Evolutionary conservation across 2,888 invertebrate genomes (phyloP), one percentile per base, ranked within the genome.

Genomic region (Opisthograptis luteolata): DNA sequence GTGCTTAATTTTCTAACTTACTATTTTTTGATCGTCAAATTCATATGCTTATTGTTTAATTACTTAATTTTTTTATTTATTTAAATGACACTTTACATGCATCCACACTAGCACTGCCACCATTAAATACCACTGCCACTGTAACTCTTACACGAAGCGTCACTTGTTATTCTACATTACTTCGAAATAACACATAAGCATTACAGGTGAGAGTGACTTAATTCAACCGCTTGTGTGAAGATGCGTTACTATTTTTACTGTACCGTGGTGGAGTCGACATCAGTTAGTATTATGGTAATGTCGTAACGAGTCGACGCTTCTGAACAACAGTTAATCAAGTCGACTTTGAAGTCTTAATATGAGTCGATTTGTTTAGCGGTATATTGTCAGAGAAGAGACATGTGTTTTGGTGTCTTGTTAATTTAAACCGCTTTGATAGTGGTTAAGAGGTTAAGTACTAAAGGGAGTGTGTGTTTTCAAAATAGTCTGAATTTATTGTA

Each of bases 231-330:
- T 6, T 14, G 15, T 31, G 13, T 17, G 32, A 15, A 36, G 4
- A 5, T 31, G 1, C 24, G 9, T 10, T 50, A 50, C 50, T 44
- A 40, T 5, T 15, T 7, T 0, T 6, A 42, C 2, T 62, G 63
- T 63, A 54, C 14, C 20, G 27, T 19, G 37, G 22, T 73, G 65
- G 67, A 72, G 66, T 57, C 67, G 70, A 80, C 79, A 78, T 76
- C 78, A 76, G 74, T 72, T 68, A 73, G 75, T 70, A 77, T 81
- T 82, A 84, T 83, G 84, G 57, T 73, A 82, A 77, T 78, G 55
- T 47, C 42, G 62, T 70, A 68, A 72, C 68, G 66, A 70, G 62
- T 66, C 66, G 67, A 64, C 72, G 66, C 66, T 68, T 66, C 68
- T 58, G 61, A 62, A 64, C 61, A 58, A 51, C 62, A 58, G 67